Percentiles rank a stretch among this genome's conserved stretches.
Conservation (phyloP, 1,140 invertebrate species). For the Proctacanthus coquilletti region DNA sequence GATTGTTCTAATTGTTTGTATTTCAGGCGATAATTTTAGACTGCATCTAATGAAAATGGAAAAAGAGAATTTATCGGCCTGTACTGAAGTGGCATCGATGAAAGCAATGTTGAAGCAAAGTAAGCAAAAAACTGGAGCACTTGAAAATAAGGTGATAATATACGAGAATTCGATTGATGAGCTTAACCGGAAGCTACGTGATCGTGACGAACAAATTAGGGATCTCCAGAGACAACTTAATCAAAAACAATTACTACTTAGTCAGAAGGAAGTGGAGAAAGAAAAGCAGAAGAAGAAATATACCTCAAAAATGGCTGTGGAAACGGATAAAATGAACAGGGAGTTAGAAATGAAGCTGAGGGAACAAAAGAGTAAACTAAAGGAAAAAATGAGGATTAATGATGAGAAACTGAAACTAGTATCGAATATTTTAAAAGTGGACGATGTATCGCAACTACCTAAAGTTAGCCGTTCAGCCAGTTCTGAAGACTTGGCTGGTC, state of each 20-base stretch:
- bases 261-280: constrained; percentile 55
- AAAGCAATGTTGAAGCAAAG: constrained; percentile 45
- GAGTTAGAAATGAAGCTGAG: constrained; percentile 48
- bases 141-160: constrained; percentile 38
- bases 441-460: constrained; percentile 13
- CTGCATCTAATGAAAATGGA: constrained; percentile 46
- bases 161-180: constrained; percentile 36
- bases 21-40: constrained; percentile 44
- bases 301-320: constrained; percentile 49
- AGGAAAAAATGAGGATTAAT: constrained; percentile 37
- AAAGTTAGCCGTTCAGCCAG: constrained; percentile 20
- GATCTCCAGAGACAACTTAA: constrained; percentile 32
- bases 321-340: constrained; percentile 49
- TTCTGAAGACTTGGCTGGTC: constrained; percentile 17
- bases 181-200: constrained; percentile 35
- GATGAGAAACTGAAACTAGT: constrained; percentile 34
- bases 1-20: constrained; percentile 14
- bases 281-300: constrained; percentile 58
- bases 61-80: constrained; percentile 44
- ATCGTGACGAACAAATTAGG: constrained; percentile 26
- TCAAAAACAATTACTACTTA: constrained; percentile 51
- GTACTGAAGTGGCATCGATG: constrained; percentile 45
- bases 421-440: constrained; percentile 28
- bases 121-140: constrained; percentile 32
- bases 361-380: constrained; percentile 46